Percentiles rank a stretch among this genome's conserved stretches.
phyloP scores from a whole-genome alignment of 35 echinoderm and acorn worm genomes.

The Lytechinus pictus region DNA sequence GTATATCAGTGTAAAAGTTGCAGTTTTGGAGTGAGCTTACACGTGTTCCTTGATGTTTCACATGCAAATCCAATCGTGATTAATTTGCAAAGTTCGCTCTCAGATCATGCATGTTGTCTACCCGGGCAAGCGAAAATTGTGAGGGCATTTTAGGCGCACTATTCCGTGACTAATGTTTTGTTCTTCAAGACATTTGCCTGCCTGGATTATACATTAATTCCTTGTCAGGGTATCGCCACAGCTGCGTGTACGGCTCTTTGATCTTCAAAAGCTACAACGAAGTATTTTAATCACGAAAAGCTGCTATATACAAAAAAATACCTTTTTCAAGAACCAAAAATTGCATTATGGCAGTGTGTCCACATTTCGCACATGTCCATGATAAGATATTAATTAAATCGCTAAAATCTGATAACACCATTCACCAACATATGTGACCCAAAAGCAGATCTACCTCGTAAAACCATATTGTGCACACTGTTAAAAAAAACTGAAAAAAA shows the following conservation, averaged over 20 bases:
- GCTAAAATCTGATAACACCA: too few relatives aligned
- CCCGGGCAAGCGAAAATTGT: background rate
- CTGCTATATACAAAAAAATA: too few relatives aligned
- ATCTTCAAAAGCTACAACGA: background rate
- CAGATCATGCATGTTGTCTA: background rate
- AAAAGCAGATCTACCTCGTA: too few relatives aligned
- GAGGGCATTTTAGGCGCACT: background rate
- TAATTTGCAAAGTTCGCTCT: background rate
- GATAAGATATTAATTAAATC: too few relatives aligned
- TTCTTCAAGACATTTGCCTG: background rate
- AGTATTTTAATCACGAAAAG: too few relatives aligned
- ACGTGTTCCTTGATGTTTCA: background rate
- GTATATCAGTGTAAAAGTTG: background rate
- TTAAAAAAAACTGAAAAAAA: too few relatives aligned
- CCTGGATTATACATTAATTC: background rate
- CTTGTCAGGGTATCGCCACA: background rate
- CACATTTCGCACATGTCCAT: too few relatives aligned
- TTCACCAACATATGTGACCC: too few relatives aligned
- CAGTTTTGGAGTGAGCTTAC: background rate
- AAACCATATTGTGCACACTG: too few relatives aligned
- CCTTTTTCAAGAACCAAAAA: too few relatives aligned
- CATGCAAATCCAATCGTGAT: background rate
- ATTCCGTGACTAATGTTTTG: background rate
- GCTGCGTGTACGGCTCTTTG: background rate
- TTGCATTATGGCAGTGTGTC: too few relatives aligned